Base-by-base conservation (phyloP, 2,888 invertebrate genomes). In the Nineta flava region DNA sequence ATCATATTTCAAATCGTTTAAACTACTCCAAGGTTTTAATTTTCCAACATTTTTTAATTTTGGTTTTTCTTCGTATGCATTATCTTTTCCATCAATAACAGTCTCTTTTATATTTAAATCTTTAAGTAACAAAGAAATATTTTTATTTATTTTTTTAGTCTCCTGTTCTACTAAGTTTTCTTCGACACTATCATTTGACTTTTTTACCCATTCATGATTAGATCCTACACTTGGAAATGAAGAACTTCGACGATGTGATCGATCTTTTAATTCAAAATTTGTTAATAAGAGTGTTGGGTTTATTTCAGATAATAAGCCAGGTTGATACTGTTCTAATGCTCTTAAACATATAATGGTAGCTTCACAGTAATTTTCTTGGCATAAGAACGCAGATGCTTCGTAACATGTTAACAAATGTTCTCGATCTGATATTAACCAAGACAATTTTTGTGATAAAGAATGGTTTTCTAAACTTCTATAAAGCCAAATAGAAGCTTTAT, bases 251-350 rank as follows among this genome's bases (percentile, higher is more conserved):
- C 71, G 64, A 50, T 75, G 74, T 50, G 67, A 62, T 56, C 69
- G 71, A 48, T 60, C 60, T 53, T 60, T 59, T 31, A 60, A 56
- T 51, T 55, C 60, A n/a, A 44, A 44, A 21, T 41, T 40, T 16
- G 13, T 26, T 9, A 26, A 21, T 9, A 16, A n/a, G 40, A 79
- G 66, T 53, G 69, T 65, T 2, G 74, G 71, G 60, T 79, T 74
- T 48, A 81, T 75, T 63, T 80, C 79, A 9, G 75, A 73, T 34
- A 81, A 65, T 44, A 80, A 60, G 51, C 72, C 71, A 19, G 73
- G 72, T 57, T 78, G 77, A 60, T 77, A 76, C 47, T 75, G 66
- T 63, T 81, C 80, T 1, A 81, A 71, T 17, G 81, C 78, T 56
- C 73, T 70, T 42, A 81, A 64, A 57, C 79, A 80, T 35, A 79